phyloP scores from a whole-genome alignment of 2,113 vertebrate species.

The Myotis lucifugus region DNA sequence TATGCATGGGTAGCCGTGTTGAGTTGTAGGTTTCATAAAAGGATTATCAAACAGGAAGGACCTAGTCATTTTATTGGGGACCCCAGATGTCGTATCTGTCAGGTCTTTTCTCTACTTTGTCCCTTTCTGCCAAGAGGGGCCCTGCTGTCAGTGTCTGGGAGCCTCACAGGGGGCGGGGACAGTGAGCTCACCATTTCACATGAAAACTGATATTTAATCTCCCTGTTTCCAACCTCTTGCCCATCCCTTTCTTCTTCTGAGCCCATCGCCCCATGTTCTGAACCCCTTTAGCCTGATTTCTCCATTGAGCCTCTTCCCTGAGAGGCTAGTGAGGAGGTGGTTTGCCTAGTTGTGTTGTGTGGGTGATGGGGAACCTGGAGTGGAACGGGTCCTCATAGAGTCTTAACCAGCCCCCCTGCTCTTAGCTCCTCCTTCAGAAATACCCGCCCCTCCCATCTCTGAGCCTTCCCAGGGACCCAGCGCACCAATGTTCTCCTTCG shows the following conservation, averaged over 20 bases:
- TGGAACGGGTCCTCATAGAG: rapidly evolving
- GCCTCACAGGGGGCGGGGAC: rapidly evolving
- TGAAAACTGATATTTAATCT: neutral
- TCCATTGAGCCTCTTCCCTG: neutral
- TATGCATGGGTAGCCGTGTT: neutral
- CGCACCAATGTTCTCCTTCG: rapidly evolving
- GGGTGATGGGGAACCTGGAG: rapidly evolving
- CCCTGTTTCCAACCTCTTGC: neutral
- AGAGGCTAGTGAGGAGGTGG: neutral
- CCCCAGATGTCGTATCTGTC: neutral
- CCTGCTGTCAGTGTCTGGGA: neutral
- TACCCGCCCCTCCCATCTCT: neutral
- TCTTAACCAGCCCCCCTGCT: neutral
- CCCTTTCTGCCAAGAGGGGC: neutral
- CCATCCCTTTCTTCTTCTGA: neutral
- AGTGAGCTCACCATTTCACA: neutral
- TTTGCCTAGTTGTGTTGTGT: neutral
- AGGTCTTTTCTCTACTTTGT: neutral
- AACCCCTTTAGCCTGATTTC: neutral
- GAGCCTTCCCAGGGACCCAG: neutral
- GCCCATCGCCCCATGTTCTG: neutral
- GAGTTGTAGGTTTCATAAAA: neutral
- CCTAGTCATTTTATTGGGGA: neutral
- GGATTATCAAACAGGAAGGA: neutral
- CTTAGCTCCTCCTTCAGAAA: neutral